phyloP scores from a whole-genome alignment of 2,797 vertebrate species.

The Brachyalestes nurse region DNA sequence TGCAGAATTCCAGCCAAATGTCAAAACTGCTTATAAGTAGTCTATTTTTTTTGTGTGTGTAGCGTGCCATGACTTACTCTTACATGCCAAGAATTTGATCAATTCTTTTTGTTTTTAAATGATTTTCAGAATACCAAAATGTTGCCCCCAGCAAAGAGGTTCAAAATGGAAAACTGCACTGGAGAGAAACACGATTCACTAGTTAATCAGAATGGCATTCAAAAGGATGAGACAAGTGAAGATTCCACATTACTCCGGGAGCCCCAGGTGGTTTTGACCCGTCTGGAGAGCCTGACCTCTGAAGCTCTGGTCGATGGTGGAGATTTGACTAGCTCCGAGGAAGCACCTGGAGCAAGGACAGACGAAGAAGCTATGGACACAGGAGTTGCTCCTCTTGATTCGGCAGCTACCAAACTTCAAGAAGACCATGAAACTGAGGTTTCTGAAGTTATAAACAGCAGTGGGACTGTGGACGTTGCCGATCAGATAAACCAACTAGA shows the following conservation, averaged over 20 bases:
- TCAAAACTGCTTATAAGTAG: neutral
- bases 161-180: constrained; percentile 77
- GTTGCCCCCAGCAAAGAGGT: constrained; percentile 83
- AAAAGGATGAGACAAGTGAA: constrained; percentile 56
- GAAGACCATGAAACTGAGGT: constrained; percentile 46
- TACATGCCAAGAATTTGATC: neutral
- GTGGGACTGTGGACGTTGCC: constrained; percentile 47
- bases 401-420: constrained; percentile 29
- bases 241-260: constrained; percentile 45
- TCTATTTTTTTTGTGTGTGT: neutral
- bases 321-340: neutral
- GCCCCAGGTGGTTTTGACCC: constrained; percentile 53
- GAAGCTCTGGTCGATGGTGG: constrained; percentile 13
- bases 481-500: constrained; percentile 69
- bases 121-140: constrained; percentile 78
- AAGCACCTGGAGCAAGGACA: constrained; percentile 20
- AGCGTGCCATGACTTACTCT: neutral
- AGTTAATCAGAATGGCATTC: constrained; percentile 71
- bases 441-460: constrained; percentile 58
- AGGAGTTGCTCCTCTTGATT: neutral
- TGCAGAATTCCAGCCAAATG: neutral
- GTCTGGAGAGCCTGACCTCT: constrained; percentile 55
- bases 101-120: neutral
- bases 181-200: constrained; percentile 61
- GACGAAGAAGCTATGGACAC: constrained; percentile 57